Base-by-base conservation (phyloP, 2,113 vertebrate genomes). In the Murina feae region DNA sequence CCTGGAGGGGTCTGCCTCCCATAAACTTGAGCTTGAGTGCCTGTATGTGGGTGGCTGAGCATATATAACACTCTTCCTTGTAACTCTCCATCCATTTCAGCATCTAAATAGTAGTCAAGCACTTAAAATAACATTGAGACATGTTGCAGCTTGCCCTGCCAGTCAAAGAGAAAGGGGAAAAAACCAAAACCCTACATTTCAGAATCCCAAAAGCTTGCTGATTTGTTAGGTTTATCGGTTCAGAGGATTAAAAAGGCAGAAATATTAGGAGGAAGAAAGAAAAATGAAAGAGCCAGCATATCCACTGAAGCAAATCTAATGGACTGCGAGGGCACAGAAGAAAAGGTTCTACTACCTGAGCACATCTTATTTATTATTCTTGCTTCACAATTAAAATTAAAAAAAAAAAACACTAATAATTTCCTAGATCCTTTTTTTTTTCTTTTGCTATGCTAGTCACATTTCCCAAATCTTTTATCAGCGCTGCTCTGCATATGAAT, bases 401-500 rank as follows among this genome's bases (percentile, higher is more conserved):
- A 89, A 66, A 95, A 95, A 97, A n/a, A n/a, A n/a, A n/a, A n/a
- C n/a, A 96, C 86, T 98, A 95, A 92, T 93, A 98, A 97, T 98
- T 98, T 98, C 95, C 95, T 94, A 98, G 97, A 96, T 95, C 97
- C 84, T 23, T 65, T 90, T 84, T 68, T 18, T n/a, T 98, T 98
- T 20, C 30, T 98, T 98, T 98, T 98, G 96, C 98, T 98, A 98
- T 98, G 98, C 98, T 97, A 98, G 98, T 98, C 98, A 98, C 98
- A 98, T 98, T 98, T 97, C 93, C 97, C 97, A 98, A 98, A 98
- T 97, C 98, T 98, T 98, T 98, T 98, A 98, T 98, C 98, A 98
- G 96, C 89, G 96, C 98, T 98, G 97, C 96, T 98, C 98, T 98
- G 98, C 98, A 98, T 99, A 98, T 98, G 98, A 99, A 99, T 98